These are phyloP conservation scores for Ispidina lecontei DNA, from an alignment of 2,797 vertebrate genomes.

Conservation along the genomic window DNA sequence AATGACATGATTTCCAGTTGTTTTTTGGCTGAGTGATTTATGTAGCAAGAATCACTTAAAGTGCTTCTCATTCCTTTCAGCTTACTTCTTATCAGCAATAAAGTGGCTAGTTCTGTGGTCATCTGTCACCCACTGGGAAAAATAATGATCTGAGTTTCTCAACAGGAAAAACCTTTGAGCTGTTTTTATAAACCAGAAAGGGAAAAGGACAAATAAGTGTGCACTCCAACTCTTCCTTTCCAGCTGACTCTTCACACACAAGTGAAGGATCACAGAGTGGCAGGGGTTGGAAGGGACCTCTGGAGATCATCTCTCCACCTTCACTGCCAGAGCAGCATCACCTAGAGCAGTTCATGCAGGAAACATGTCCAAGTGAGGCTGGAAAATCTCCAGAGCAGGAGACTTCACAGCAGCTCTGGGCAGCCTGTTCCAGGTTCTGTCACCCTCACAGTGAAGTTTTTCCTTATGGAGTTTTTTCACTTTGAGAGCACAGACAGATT, in stretches of 20 bases:
- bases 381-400: background rate
- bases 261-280: background rate
- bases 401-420: background rate
- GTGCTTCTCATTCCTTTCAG: constrained; percentile 23
- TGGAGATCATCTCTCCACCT: background rate
- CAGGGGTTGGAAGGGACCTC: background rate
- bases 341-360: background rate
- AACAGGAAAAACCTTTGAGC: background rate
- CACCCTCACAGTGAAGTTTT: background rate
- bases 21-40: constrained; percentile 20
- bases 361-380: background rate
- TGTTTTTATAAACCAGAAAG: background rate
- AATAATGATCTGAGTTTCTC: background rate
- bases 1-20: constrained; percentile 7
- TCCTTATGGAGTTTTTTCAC: background rate
- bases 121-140: background rate
- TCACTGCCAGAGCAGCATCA: background rate
- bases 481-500: background rate
- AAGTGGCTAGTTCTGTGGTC: background rate
- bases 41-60: constrained; percentile 16
- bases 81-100: constrained; percentile 32
- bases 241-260: background rate
- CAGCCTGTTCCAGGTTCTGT: background rate
- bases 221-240: background rate
- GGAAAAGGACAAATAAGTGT: background rate